phyloP scores from a whole-genome alignment of 2,113 vertebrate genomes.

The Plectropomus leopardus region DNA sequence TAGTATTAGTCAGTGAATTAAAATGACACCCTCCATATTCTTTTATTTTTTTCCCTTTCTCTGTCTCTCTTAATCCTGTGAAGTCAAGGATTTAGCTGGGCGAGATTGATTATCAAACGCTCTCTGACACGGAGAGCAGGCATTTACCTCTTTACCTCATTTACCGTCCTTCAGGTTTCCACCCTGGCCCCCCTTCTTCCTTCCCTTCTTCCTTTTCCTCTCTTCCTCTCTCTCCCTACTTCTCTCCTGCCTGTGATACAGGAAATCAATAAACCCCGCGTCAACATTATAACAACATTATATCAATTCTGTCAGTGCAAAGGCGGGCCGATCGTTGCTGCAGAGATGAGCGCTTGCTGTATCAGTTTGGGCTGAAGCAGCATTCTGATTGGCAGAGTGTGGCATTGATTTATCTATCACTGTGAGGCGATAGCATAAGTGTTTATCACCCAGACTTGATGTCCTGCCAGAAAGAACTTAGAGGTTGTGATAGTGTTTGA shows the following conservation, averaged over 20 bases:
- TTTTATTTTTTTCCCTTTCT: conserved; percentile 43
- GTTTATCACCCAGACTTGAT: conserved; percentile 64
- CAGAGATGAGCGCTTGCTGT: conserved; percentile 32
- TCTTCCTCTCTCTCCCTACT: conserved; percentile 6
- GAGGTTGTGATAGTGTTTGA: conserved; percentile 20
- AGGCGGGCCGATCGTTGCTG: conserved; percentile 57
- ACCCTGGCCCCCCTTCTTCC: background rate
- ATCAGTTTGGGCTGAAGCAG: conserved; percentile 59
- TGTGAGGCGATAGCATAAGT: conserved; percentile 60
- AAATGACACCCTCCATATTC: conserved; percentile 50
- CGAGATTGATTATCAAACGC: conserved; percentile 49
- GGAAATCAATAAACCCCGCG: conserved; percentile 58
- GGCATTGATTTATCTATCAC: conserved; percentile 75
- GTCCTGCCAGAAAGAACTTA: conserved; percentile 55
- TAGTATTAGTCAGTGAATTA: conserved; percentile 53
- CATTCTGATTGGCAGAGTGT: conserved; percentile 68
- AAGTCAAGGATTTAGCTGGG: conserved; percentile 43
- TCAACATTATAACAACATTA: conserved; percentile 71
- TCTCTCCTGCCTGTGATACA: conserved; percentile 25
- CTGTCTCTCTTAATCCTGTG: conserved; percentile 51
- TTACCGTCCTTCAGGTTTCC: background rate
- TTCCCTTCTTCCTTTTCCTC: conserved; percentile 9
- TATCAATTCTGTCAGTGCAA: conserved; percentile 59
- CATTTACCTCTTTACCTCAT: conserved; percentile 23
- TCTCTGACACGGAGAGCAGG: conserved; percentile 38